A percentile compares a stretch with the other conserved stretches of the same genome.
phyloP scores from a whole-genome alignment of 2,113 vertebrate genomes.

The Pygoscelis antarcticus region DNA sequence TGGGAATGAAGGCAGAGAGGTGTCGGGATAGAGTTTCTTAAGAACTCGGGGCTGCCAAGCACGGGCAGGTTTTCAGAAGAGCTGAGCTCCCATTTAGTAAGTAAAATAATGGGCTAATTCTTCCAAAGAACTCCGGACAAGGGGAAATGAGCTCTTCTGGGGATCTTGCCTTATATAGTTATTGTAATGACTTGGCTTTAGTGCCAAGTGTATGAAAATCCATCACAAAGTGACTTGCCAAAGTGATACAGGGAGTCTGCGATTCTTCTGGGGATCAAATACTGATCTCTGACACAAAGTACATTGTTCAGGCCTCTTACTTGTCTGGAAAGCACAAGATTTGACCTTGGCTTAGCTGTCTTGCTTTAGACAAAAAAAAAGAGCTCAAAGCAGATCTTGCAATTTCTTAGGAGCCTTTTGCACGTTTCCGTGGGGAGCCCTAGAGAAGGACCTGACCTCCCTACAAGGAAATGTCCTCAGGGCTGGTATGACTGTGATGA shows the following conservation, averaged over 20 bases:
- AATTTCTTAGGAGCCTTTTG: not conserved
- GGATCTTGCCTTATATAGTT: constrained; percentile 32
- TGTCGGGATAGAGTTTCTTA: not conserved
- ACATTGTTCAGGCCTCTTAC: not conserved
- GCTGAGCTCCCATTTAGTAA: not conserved
- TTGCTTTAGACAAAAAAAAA: not conserved
- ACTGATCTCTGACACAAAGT: not conserved
- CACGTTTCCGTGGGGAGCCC: accelerated
- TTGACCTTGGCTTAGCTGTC: not conserved
- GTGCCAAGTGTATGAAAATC: constrained; percentile 1
- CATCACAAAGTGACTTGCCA: not conserved
- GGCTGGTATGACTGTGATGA: not conserved
- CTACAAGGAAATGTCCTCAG: not conserved
- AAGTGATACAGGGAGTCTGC: not conserved
- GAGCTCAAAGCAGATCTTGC: not conserved
- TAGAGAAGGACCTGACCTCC: not conserved
- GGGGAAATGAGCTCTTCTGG: constrained; percentile 17
- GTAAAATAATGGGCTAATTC: constrained; percentile 17
- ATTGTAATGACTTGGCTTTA: not conserved
- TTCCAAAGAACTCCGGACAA: not conserved
- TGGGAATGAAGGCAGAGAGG: not conserved
- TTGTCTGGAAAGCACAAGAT: not conserved
- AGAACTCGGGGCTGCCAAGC: not conserved
- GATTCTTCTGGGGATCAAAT: not conserved
- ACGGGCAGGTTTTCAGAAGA: not conserved